A percentile compares a stretch with the other conserved stretches of the same genome.
phyloP scores from a whole-genome alignment of 1,140 invertebrate genomes.

The Delia radicum region DNA sequence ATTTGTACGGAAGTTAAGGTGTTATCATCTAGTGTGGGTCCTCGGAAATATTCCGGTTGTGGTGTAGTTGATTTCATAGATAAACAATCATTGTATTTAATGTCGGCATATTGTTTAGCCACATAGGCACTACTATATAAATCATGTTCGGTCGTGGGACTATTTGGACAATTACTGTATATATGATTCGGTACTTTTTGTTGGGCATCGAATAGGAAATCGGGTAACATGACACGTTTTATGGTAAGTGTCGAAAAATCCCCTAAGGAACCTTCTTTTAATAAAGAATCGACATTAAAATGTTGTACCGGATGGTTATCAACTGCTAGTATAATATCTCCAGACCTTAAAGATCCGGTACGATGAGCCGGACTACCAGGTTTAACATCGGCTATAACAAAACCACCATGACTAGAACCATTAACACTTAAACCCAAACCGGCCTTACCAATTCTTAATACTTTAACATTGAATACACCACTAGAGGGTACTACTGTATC shows the following conservation, averaged over 20 bases:
- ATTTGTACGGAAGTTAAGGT: constrained; percentile 42
- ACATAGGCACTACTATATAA: constrained; percentile 49
- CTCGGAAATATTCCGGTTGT: constrained; percentile 50
- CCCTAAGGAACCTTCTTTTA: constrained; percentile 39
- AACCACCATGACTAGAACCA: constrained; percentile 60
- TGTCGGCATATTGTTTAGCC: no score
- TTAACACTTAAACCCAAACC: constrained; percentile 86
- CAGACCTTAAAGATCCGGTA: constrained; percentile 80
- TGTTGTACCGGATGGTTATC: constrained; percentile 81
- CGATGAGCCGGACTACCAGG: constrained; percentile 88
- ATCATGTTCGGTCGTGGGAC: constrained; percentile 36
- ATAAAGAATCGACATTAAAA: constrained; percentile 54
- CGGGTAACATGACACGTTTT: constrained; percentile 49
- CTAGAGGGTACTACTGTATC: constrained; percentile 87
- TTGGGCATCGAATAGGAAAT: constrained; percentile 46
- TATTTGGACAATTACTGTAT: constrained; percentile 46
- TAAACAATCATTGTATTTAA: constrained; percentile 46
- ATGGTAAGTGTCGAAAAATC: constrained; percentile 53
- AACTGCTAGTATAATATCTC: constrained; percentile 85
- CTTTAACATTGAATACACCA: constrained; percentile 86
- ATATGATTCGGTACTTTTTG: constrained; percentile 45
- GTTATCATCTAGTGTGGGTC: constrained; percentile 34
- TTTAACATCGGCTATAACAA: constrained; percentile 82
- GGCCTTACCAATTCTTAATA: constrained; percentile 71
- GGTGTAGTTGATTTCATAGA: constrained; percentile 51